These are phyloP conservation scores for Oplegnathus fasciatus DNA, from an alignment of 2,113 vertebrate species.

Conservation along the genomic window DNA sequence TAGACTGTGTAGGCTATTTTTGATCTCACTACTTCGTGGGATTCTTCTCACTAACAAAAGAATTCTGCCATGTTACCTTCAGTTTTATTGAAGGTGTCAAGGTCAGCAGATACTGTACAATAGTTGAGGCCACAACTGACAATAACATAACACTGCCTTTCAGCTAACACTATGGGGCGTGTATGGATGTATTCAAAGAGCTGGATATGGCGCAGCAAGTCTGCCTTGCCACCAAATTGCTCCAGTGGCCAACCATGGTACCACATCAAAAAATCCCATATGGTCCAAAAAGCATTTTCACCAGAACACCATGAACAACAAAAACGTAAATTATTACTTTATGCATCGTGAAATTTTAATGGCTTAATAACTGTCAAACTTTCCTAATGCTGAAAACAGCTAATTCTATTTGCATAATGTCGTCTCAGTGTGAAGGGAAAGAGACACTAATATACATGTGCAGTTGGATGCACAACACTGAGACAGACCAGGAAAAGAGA, in stretches of 20 bases:
- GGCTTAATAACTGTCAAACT: not conserved
- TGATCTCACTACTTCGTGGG: not conserved
- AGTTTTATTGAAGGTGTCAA: not conserved
- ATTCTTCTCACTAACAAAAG: not conserved
- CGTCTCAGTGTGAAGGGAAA: too few relatives aligned
- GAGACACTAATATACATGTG: not conserved
- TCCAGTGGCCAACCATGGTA: too few relatives aligned
- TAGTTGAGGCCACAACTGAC: not conserved
- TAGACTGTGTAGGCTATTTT: not conserved
- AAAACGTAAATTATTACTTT: too few relatives aligned
- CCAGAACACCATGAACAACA: not conserved
- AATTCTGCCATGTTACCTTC: not conserved
- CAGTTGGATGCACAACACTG: not conserved
- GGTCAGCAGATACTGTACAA: not conserved
- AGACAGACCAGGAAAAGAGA: not conserved
- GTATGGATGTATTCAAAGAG: not conserved
- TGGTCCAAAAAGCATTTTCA: not conserved
- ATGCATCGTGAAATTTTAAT: too few relatives aligned
- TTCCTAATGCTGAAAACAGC: not conserved
- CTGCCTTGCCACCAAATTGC: too few relatives aligned
- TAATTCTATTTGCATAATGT: too few relatives aligned
- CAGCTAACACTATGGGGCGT: not conserved
- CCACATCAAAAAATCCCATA: too few relatives aligned
- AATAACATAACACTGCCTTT: not conserved
- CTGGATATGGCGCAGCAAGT: not conserved